A percentile compares a stretch with the other conserved stretches of the same genome.
Conservation (phyloP, 2,888 invertebrate genomes). For the Zaprionus lineosus region DNA sequence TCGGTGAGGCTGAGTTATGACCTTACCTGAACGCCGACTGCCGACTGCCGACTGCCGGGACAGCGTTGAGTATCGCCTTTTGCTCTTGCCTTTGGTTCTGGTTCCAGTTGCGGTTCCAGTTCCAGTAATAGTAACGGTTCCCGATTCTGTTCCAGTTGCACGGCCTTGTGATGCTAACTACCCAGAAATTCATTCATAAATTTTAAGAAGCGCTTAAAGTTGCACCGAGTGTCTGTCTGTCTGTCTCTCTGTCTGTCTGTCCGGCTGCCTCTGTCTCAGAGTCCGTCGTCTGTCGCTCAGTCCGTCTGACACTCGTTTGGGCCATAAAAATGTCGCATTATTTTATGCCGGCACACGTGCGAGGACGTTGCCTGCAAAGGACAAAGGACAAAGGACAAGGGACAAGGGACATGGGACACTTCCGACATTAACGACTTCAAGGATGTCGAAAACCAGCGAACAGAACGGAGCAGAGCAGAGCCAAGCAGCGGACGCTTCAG, state of each 20-base stretch:
- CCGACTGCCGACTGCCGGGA: constrained; percentile 6
- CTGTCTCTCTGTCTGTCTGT: no score
- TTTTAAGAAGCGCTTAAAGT: constrained; percentile 68
- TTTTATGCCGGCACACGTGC: constrained; percentile 68
- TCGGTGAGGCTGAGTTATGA: constrained; percentile 59
- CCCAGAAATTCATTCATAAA: constrained; percentile 68
- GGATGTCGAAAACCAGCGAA: constrained; percentile 25
- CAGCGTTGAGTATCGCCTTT: no score
- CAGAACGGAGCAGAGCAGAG: no score
- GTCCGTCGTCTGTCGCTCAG: no score
- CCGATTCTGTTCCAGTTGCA: neutral
- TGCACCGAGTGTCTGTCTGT: no score
- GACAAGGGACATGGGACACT: constrained; percentile 59
- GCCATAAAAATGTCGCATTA: constrained; percentile 77
- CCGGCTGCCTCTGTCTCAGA: no score
- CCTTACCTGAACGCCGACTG: constrained; percentile 56
- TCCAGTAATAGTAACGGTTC: neutral
- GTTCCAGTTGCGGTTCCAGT: neutral
- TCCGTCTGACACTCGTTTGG: constrained; percentile 57
- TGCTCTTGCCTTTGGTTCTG: no score
- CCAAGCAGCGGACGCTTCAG: no score
- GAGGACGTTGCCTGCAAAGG: no score
- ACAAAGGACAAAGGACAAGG: constrained; percentile 32
- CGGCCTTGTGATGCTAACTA: constrained; percentile 7
- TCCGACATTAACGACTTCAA: constrained; percentile 67